Base-by-base conservation (phyloP, 1,140 invertebrate species). In the Papilio polyxenes region DNA sequence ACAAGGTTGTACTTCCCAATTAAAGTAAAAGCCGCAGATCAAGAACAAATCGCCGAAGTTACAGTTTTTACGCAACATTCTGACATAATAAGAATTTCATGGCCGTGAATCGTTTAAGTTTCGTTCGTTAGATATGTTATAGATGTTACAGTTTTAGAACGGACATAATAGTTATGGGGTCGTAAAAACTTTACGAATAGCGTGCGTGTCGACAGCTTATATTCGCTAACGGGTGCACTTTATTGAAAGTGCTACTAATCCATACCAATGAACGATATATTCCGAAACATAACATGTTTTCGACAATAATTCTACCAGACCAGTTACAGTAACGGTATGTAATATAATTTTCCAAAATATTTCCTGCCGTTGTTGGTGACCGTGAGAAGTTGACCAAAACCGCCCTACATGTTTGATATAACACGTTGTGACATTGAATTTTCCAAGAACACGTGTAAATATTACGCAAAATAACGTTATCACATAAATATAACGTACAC, bases 261-360 rank as follows among this genome's bases (percentile, higher is more conserved):
- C 40, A 49, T 72, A 59, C 17, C 40, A 15, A 75, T 80, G 48
- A 53, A 80, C 69, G 80, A 20, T 75, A 74, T 82, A 15, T 65
- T 23, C 56, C 37, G 49, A 56, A 44, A 59, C 76, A 48, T 82
- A 59, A 78, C 79, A 75, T 82, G 83, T 82, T 86, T 87, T 85
- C 82, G 83, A 75, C 81, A 83, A 85, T 83, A 85, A 86, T 85
- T 84, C 82, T 81, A 83, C 85, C 82, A 82, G 74, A 72, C 69
- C 49, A 86, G 84, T 86, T 86, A 87, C 81, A 23, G 56, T 85
- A 88, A 83, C 87, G 87, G 87, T 88, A 82, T 76, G 77, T 76
- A 13, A 76, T 75, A 65, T 81, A 83, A 81, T 76, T 83, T 87
- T 72, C 23, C 79, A 82, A 83, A 84, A 85, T 82, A 82, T 6